These are phyloP conservation scores for Hyposmocoma kahamanoa DNA, from an alignment of 1,140 invertebrate species.

Conservation along the genomic window DNA sequence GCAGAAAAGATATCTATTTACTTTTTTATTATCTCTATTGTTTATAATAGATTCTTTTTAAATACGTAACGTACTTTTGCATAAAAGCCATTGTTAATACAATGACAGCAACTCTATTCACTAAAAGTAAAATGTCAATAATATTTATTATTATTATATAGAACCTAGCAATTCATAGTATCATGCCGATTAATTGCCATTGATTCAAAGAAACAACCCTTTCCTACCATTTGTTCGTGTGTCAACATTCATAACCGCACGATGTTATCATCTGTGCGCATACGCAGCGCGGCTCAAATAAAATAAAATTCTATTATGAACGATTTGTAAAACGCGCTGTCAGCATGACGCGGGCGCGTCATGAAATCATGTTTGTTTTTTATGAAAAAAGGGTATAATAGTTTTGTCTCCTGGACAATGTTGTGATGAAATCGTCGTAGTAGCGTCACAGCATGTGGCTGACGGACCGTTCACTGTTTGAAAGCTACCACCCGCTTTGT, in stretches of 20 bases:
- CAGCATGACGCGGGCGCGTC: conserved; percentile 60
- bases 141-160: background rate
- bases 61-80: too few relatives aligned
- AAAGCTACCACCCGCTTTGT: conserved; percentile 48
- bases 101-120: too few relatives aligned
- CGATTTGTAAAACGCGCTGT: conserved; percentile 63
- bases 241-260: conserved; percentile 52
- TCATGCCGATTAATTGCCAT: conserved; percentile 53
- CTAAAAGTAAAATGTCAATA: background rate
- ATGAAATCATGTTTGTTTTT: conserved; percentile 44
- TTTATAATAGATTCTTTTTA: too few relatives aligned
- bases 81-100: too few relatives aligned
- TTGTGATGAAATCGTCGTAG: conserved; percentile 60
- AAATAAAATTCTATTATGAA: conserved; percentile 63
- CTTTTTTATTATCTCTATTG: too few relatives aligned
- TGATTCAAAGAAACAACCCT: conserved; percentile 48
- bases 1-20: too few relatives aligned
- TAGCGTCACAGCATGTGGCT: conserved; percentile 53
- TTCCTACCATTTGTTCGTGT: conserved; percentile 35
- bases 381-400: conserved; percentile 40
- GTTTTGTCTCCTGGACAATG: conserved; percentile 45
- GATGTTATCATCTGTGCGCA: conserved; percentile 52
- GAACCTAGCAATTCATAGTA: conserved; percentile 23
- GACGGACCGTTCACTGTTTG: conserved; percentile 47
- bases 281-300: conserved; percentile 25